Percentiles rank a stretch among this genome's conserved stretches.
Conservation (phyloP, 2,797 vertebrate genomes). For the Urosaurus nigricauda region DNA sequence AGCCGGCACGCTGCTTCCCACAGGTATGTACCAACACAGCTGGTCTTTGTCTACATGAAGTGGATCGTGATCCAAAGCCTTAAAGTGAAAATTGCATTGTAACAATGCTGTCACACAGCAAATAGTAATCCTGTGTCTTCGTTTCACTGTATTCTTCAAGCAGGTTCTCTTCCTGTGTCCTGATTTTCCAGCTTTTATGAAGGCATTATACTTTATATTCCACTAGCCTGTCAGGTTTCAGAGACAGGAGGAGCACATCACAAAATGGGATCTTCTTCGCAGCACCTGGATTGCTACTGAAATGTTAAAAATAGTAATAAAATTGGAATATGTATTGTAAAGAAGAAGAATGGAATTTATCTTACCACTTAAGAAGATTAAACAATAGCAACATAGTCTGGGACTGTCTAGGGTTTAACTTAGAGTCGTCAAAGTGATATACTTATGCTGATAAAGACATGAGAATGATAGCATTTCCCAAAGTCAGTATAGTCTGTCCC, state of each 20-base stretch:
- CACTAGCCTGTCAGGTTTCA: constrained; percentile 56
- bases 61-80: not conserved
- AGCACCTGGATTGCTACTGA: constrained; percentile 60
- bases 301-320: constrained; percentile 77
- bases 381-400: constrained; percentile 73
- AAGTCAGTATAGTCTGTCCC: constrained; percentile 74
- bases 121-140: constrained; percentile 63
- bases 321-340: constrained; percentile 81
- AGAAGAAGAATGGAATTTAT: constrained; percentile 82
- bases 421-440: constrained; percentile 72
- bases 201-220: constrained; percentile 69
- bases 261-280: constrained; percentile 40
- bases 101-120: constrained; percentile 48
- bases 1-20: too few relatives aligned
- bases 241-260: constrained; percentile 45
- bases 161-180: constrained; percentile 49
- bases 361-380: constrained; percentile 80
- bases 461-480: constrained; percentile 75
- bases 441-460: constrained; percentile 75
- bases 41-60: not conserved
- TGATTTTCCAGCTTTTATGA: constrained; percentile 62
- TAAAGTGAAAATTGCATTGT: not conserved
- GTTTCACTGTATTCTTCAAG: constrained; percentile 60
- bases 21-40: too few relatives aligned
- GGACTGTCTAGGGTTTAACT: constrained; percentile 77